Conservation (phyloP, 53 echinoderm and acorn worm species). For the Echinometra lucunter region DNA sequence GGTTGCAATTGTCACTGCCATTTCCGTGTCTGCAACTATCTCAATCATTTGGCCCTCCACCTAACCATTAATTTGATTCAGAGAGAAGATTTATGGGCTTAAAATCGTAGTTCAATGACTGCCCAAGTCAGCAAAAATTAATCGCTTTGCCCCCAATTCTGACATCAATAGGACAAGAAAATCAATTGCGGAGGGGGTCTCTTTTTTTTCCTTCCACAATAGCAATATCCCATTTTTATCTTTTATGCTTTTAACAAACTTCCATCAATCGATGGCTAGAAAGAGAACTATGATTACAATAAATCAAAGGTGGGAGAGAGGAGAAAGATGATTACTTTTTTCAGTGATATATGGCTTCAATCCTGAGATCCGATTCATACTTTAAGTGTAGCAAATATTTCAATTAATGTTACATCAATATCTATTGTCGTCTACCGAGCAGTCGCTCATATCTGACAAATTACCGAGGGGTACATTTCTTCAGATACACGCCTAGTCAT, state of each 20-base stretch:
- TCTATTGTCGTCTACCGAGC: background rate
- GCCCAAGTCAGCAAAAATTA: background rate
- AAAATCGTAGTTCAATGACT: constrained; percentile 51
- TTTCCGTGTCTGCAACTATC: constrained; percentile 23
- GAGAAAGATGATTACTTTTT: constrained; percentile 2
- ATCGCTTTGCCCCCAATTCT: background rate
- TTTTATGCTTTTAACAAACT: constrained; percentile 23
- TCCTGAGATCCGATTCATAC: background rate
- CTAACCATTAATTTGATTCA: constrained; percentile 41
- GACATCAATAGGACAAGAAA: constrained; percentile 21
- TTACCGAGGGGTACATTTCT: background rate
- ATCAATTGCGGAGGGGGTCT: background rate
- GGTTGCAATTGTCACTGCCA: constrained; percentile 41
- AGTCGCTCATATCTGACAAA: background rate
- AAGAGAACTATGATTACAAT: background rate
- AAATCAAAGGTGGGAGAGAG: background rate
- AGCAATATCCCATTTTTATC: background rate
- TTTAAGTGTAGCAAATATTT: constrained; percentile 48
- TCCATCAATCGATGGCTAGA: background rate
- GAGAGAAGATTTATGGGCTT: constrained; percentile 38
- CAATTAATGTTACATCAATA: constrained; percentile 46
- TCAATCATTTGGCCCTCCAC: background rate
- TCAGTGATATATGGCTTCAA: constrained; percentile 59
- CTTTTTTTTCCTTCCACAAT: background rate
- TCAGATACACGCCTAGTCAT: background rate